Evolutionary conservation across 2,113 vertebrate species (phyloP), one percentile per base, ranked within the genome.

Genomic region (Pitta sordida): DNA sequence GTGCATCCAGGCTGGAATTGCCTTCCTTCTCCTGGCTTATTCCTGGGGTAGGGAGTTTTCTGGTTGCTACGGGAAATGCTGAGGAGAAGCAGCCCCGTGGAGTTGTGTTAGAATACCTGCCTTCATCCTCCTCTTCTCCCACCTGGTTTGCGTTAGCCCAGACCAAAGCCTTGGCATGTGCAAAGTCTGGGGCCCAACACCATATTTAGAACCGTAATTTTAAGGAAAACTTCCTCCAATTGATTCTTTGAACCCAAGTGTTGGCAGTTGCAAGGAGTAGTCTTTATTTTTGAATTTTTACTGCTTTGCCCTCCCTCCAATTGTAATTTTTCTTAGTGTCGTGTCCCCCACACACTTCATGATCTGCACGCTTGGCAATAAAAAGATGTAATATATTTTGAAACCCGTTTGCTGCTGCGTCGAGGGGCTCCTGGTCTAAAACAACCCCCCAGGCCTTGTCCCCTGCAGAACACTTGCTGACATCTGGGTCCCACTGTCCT

Each of bases 311-410:
- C 82, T 93, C 82, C 88, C 29, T 90, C 86, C 67, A 91, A 94
- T 67, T 93, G 97, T 97, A 97, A 97, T 97, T 98, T 92, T 93
- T 64, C 74, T 71, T 95, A 92, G 89, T 83, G 75, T 86, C 0
- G 91, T 95, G 91, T 97, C 91, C 96, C 94, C 93, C 94, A 86
- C 97, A 97, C 97, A 96, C 97, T 96, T 96, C 95, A 81, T 88
- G 90, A 94, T 97, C 96, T 92, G 90, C 97, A 97, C 97, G 96
- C 97, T 97, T 97, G 97, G 97, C 97, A 97, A 98, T 97, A 97
- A 98, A 98, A 97, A 97, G 96, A 97, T 98, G 96, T 98, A 97
- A 98, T 97, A 97, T 98, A 97, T 98, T 98, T 98, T 98, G 97
- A 97, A 97, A 97, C 88, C 89, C 2, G 68, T 98, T 97, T 97